phyloP scores from a whole-genome alignment of 2,888 invertebrate species.

The Flexamia atlantica region DNA sequence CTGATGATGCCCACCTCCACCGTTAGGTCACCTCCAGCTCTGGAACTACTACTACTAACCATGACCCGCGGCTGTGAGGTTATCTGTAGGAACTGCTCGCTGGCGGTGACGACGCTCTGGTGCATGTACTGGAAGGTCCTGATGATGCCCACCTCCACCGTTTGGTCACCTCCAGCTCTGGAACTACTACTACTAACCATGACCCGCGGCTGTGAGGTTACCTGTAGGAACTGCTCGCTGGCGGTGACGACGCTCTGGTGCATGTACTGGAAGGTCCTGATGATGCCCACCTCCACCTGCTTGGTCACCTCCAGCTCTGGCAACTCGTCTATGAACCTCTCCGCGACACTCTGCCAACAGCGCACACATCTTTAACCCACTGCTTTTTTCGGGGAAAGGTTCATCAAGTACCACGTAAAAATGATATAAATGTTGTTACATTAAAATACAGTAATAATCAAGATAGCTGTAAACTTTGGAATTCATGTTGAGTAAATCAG shows the following conservation, averaged over 20 bases:
- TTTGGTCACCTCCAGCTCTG: slow-evolving; percentile 80
- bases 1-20: slow-evolving; percentile 83
- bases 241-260: slow-evolving; percentile 80
- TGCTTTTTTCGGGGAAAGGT: no score
- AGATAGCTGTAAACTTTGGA: no score
- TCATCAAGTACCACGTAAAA: no score
- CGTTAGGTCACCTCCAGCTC: slow-evolving; percentile 80
- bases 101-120: slow-evolving; percentile 79
- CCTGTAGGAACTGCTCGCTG: slow-evolving; percentile 75
- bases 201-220: no score
- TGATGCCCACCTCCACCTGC: slow-evolving; percentile 81
- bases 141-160: slow-evolving; percentile 82
- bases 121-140: slow-evolving; percentile 81
- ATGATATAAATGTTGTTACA: no score
- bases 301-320: slow-evolving; percentile 81
- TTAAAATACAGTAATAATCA: no score
- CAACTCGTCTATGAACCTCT: slow-evolving; percentile 83
- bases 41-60: no score
- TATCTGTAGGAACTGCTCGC: slow-evolving; percentile 74
- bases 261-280: slow-evolving; percentile 81
- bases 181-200: no score
- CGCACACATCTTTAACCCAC: no score
- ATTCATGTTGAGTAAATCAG: no score
- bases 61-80: no score
- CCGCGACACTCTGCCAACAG: slow-evolving; percentile 79